Conservation (phyloP, 2,888 invertebrate species). For the Heliconius sara region DNA sequence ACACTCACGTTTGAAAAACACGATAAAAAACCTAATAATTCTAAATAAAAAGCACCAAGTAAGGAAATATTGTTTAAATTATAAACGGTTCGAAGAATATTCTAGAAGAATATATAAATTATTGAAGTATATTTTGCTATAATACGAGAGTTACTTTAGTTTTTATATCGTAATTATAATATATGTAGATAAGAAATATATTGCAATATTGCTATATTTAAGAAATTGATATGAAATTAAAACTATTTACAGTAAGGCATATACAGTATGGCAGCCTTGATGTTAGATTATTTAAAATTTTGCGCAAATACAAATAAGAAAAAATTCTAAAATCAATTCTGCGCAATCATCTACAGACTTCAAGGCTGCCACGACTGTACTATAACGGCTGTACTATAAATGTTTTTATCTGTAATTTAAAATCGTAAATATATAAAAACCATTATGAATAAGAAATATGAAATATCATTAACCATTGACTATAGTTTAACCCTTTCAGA, state of each 20-base stretch:
- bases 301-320: background rate
- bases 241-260: background rate
- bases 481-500: background rate
- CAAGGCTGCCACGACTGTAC: background rate
- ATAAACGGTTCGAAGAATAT: constrained; percentile 7
- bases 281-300: background rate
- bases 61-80: constrained; percentile 40
- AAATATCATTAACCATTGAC: background rate
- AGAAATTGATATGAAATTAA: constrained; percentile 3
- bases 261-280: background rate
- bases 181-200: constrained; percentile 12
- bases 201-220: background rate
- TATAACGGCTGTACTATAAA: background rate
- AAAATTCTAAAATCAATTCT: background rate
- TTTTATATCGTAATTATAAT: background rate
- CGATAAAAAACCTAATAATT: constrained; percentile 28
- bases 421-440: constrained; percentile 3
- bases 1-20: constrained; percentile 69
- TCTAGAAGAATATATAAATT: constrained; percentile 1
- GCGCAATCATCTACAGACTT: background rate
- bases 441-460: background rate
- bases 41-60: constrained; percentile 50
- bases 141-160: background rate
- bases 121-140: background rate
- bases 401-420: background rate